Evolutionary conservation across 2,113 vertebrate species (phyloP).

Genomic region (Psettodes erumei): DNA sequence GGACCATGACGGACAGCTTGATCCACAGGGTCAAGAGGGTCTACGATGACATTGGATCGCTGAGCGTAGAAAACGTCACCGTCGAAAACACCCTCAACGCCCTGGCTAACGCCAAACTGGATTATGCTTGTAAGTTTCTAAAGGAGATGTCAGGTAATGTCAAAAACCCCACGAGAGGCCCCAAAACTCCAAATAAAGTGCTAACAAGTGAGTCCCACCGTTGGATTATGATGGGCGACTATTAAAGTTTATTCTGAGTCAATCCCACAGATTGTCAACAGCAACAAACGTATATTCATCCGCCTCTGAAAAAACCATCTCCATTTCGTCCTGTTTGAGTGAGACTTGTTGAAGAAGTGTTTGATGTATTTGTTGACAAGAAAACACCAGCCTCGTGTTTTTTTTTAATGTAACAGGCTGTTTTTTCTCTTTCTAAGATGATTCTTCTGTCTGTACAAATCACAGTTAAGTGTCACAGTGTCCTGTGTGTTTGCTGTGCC

Average conservation of each 20-base stretch:
- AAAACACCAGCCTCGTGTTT: background rate
- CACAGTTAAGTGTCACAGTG: background rate
- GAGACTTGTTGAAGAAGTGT: background rate
- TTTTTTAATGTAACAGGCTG: background rate
- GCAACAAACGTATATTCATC: background rate
- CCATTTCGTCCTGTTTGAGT: background rate
- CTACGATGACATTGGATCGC: slow-evolving; percentile 85
- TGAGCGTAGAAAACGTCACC: slow-evolving; percentile 85
- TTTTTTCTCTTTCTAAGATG: background rate
- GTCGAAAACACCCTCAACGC: slow-evolving; percentile 88
- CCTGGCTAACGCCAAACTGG: slow-evolving; percentile 88
- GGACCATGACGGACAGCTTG: slow-evolving; percentile 83
- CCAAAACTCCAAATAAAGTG: no score
- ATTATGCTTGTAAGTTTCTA: slow-evolving; percentile 87
- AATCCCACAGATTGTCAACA: background rate
- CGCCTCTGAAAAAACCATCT: background rate
- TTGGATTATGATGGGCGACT: no score
- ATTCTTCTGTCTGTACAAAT: background rate
- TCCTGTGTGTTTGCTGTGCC: slow-evolving; percentile 6
- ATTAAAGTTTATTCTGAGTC: slow-evolving; percentile 1
- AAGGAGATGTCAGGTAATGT: background rate
- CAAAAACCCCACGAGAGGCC: background rate
- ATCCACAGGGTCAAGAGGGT: slow-evolving; percentile 86
- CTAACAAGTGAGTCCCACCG: no score
- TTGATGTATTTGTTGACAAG: background rate